phyloP scores from a whole-genome alignment of 2,888 invertebrate genomes.

The Polyommatus icarus region DNA sequence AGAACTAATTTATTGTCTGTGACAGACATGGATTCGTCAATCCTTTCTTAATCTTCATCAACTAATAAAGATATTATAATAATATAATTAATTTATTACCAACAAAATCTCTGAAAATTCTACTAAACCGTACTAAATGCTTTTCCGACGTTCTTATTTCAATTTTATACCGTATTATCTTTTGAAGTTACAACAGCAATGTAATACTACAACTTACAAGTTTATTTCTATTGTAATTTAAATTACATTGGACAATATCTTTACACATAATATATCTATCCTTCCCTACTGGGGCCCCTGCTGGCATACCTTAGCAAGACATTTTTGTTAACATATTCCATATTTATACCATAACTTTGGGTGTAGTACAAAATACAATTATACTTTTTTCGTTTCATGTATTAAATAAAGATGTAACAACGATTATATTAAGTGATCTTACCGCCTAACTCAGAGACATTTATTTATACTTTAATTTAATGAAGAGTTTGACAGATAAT shows the following conservation, averaged over 20 bases:
- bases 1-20: too few relatives aligned
- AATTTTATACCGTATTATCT: not conserved
- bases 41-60: too few relatives aligned
- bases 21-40: too few relatives aligned
- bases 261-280: slow-evolving; percentile 35
- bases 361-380: not conserved
- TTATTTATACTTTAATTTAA: too few relatives aligned
- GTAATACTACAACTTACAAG: slow-evolving; percentile 4
- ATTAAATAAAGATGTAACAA: not conserved
- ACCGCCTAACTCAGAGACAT: too few relatives aligned
- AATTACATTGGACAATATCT: not conserved
- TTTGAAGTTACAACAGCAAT: not conserved
- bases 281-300: slow-evolving; percentile 33
- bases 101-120: not conserved
- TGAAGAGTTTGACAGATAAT: too few relatives aligned
- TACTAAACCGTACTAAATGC: too few relatives aligned
- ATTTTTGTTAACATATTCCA: slow-evolving; percentile 21
- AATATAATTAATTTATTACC: too few relatives aligned
- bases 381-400: not conserved
- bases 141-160: not conserved
- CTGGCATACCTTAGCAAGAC: slow-evolving; percentile 33
- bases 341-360: not conserved
- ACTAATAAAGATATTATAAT: too few relatives aligned
- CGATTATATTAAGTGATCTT: not conserved
- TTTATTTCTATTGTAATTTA: not conserved